Evolutionary conservation across 2,113 vertebrate genomes (phyloP).

Genomic region (Bubalus kerabau): DNA sequence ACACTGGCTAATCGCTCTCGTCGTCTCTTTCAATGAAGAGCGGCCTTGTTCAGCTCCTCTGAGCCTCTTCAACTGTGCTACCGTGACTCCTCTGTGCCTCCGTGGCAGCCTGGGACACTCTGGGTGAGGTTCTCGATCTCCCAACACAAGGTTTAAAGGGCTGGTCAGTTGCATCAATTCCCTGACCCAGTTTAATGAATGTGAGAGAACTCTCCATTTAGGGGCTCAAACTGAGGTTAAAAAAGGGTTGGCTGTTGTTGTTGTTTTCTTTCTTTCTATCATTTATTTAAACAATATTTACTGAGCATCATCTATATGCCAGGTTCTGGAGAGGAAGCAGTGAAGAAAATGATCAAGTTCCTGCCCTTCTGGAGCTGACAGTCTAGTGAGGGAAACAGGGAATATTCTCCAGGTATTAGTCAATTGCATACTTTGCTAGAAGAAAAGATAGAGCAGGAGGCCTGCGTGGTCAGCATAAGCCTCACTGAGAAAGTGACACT

Average conservation of each 20-base stretch:
- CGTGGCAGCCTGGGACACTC: neutral
- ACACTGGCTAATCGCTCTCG: accelerated
- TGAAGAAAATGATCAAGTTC: neutral
- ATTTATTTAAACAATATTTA: neutral
- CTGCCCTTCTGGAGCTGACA: neutral
- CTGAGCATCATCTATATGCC: neutral
- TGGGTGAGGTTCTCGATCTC: neutral
- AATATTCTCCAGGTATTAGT: neutral
- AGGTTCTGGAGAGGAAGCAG: neutral
- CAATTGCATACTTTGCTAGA: neutral
- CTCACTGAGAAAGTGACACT: neutral
- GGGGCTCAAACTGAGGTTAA: neutral
- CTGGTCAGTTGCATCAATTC: neutral
- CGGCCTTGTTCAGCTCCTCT: neutral
- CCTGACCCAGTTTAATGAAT: neutral
- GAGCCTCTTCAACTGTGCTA: accelerated
- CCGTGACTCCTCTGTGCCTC: neutral
- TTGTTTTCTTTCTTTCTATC: neutral
- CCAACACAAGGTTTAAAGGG: neutral
- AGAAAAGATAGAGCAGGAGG: neutral
- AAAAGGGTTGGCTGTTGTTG: neutral
- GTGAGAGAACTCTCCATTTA: neutral
- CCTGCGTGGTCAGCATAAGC: neutral
- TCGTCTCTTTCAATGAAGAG: neutral
- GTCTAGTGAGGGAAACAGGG: neutral